Base-by-base conservation (phyloP, 2,113 vertebrate genomes). In the Sylvia atricapilla region DNA sequence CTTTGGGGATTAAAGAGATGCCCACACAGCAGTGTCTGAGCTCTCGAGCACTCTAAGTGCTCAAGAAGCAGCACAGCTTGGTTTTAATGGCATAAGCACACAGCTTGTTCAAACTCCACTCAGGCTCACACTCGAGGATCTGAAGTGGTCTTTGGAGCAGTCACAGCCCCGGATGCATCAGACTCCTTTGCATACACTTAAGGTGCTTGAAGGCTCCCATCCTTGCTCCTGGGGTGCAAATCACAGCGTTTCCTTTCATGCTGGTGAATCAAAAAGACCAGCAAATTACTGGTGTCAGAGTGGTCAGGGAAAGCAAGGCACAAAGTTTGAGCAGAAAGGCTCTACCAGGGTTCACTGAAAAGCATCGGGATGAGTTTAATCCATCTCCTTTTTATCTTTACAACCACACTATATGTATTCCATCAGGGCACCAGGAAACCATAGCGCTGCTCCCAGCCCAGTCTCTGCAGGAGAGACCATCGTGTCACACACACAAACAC, bases 201-300 rank as follows among this genome's bases (percentile, higher is more conserved):
- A 73, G 59, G 33, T 46, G 31, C 72, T 62, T 43, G 20, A 78
- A 44, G 77, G 80, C 59, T 83, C 67, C 62, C 28, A 6, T 58
- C 72, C 43, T 25, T 25, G 35, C 49, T 53, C 31, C 58, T 41
- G 28, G 31, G 22, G 33, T 24, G 16, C 39, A 41, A 55, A 25
- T 43, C 44, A 24, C 1, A 3, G 27, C 1, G 0, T 10, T 92
- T n/a, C 10, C 1, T 31, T 78, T 72, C 2, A 13, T 22, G 21
- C 27, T 28, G 24, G 3, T n/a, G 9, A 53, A 78, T 64, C 66
- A 60, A 68, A 78, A 43, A 49, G 11, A 35, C 7, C 49, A 64
- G 20, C 7, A 37, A 41, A n/a, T 30, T 18, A 41, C 37, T 44
- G 22, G 8, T 5, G 2, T n/a, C 56, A 76, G 43, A 52, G 6